Percentiles rank a stretch among this genome's conserved stretches.
Conservation (phyloP, 2,888 invertebrate genomes). For the Bhutanitis thaidina region DNA sequence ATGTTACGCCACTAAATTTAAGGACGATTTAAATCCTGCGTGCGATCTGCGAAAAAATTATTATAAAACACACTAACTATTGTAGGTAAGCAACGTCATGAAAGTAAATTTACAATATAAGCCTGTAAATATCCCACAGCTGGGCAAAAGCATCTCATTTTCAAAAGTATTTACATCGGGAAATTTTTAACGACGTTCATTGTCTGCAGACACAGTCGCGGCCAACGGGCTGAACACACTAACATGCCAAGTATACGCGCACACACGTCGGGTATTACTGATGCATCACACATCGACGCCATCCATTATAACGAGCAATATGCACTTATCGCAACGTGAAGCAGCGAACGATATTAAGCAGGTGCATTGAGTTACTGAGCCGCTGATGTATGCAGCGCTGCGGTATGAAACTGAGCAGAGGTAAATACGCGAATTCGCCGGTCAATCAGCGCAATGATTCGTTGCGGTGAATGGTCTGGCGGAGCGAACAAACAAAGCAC, state of each 20-base stretch:
- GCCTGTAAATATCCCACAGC: no score
- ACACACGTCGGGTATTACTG: background rate
- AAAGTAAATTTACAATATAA: no score
- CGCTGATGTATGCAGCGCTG: conserved; percentile 30
- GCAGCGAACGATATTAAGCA: conserved; percentile 11
- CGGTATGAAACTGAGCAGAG: conserved; percentile 24
- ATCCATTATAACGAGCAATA: conserved; percentile 18
- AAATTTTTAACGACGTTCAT: no score
- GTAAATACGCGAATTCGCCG: conserved; percentile 27
- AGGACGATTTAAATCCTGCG: no score
- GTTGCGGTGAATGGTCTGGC: conserved; percentile 10
- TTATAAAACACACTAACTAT: no score
- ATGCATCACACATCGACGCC: background rate
- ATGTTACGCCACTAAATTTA: no score
- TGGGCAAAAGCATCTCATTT: no score
- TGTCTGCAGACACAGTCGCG: no score
- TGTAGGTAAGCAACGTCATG: no score
- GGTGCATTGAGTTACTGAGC: conserved; percentile 27
- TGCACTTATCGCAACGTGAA: conserved; percentile 1
- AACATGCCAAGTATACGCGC: background rate
- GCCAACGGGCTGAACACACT: background rate
- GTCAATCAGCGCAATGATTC: conserved; percentile 30
- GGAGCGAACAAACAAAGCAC: background rate
- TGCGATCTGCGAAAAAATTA: no score
- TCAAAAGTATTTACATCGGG: no score